A percentile compares a stretch with the other conserved stretches of the same genome.
phyloP scores from a whole-genome alignment of 1,140 invertebrate species.

The Popillia japonica region DNA sequence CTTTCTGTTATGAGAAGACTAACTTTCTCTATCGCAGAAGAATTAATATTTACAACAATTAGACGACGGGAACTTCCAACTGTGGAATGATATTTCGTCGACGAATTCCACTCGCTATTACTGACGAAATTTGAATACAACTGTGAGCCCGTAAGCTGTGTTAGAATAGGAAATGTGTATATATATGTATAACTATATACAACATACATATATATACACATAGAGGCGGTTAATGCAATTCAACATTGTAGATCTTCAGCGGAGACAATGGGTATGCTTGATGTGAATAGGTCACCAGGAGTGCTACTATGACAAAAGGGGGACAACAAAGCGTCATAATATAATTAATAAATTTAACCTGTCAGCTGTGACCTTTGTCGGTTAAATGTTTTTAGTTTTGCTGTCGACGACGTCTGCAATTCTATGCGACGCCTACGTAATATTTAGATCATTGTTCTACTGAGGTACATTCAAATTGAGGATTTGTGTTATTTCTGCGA shows the following conservation, averaged over 20 bases:
- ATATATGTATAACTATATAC: no score
- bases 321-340: slow-evolving; percentile 22
- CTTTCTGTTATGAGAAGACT: no score
- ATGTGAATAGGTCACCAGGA: slow-evolving; percentile 7
- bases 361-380: slow-evolving; percentile 10
- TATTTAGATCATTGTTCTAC: background rate
- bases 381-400: slow-evolving; percentile 26
- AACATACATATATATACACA: no score
- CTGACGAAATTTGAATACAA: no score
- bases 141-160: no score
- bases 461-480: no score
- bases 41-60: no score
- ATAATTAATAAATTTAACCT: slow-evolving; percentile 32
- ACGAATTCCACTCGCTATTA: no score
- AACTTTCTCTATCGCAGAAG: no score
- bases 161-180: no score
- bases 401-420: background rate
- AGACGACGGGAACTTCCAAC: no score
- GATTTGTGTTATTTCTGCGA: background rate
- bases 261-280: slow-evolving; percentile 17
- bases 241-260: slow-evolving; percentile 22
- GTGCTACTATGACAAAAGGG: slow-evolving; percentile 19
- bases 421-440: background rate
- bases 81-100: no score
- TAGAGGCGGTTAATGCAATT: background rate